Conservation (phyloP, 2,888 invertebrate genomes). For the Ischnura elegans region DNA sequence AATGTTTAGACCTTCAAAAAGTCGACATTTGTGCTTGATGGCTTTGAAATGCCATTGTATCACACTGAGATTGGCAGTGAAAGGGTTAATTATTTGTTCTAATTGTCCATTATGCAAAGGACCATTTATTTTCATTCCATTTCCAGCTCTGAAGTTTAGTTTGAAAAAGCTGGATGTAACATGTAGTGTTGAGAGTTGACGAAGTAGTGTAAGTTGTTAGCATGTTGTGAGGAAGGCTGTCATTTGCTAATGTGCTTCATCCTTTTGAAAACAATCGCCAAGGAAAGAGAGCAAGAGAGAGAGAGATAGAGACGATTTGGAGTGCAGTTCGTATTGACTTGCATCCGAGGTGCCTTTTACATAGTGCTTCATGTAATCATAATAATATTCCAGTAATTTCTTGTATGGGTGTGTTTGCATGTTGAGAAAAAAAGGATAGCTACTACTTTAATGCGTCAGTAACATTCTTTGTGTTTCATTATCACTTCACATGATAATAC, state of each 20-base stretch:
- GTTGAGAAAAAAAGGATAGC: slow-evolving; percentile 47
- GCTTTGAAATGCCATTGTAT: no score
- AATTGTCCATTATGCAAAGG: background rate
- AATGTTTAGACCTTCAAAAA: no score
- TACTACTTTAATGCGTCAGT: slow-evolving; percentile 35
- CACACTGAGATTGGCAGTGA: no score
- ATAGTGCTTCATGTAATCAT: slow-evolving; percentile 66
- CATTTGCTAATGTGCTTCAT: slow-evolving; percentile 71
- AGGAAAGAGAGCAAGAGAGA: slow-evolving; percentile 46
- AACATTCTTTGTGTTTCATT: slow-evolving; percentile 49
- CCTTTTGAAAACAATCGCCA: slow-evolving; percentile 68
- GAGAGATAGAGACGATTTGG: slow-evolving; percentile 68
- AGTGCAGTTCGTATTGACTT: slow-evolving; percentile 68
- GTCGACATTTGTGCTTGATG: no score
- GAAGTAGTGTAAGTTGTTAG: slow-evolving; percentile 77
- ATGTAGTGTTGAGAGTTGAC: slow-evolving; percentile 65
- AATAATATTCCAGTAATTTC: slow-evolving; percentile 66
- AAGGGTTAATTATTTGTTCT: background rate
- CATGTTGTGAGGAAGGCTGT: slow-evolving; percentile 78
- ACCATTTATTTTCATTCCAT: slow-evolving; percentile 29
- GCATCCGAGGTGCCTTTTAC: slow-evolving; percentile 56
- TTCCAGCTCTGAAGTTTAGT: slow-evolving; percentile 64
- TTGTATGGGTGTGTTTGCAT: slow-evolving; percentile 67
- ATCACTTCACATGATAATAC: slow-evolving; percentile 32
- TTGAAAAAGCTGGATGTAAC: slow-evolving; percentile 68